Percentiles rank a stretch among this genome's conserved stretches.
Conservation (phyloP, 1,140 invertebrate species). For the Diachasma alloeum region DNA sequence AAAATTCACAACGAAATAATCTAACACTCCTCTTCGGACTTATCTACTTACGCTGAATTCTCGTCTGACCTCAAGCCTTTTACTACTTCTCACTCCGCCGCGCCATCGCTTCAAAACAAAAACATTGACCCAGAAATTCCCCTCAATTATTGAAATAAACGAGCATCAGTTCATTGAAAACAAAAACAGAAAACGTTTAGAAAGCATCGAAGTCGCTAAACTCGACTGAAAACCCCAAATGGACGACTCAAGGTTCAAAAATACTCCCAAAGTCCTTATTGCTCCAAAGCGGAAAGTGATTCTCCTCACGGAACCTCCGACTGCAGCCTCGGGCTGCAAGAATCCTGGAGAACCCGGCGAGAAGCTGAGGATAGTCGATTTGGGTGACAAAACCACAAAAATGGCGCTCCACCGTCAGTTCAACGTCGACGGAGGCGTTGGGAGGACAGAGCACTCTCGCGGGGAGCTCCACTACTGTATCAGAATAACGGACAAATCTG, state of each 20-base stretch:
- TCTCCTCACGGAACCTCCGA: neutral
- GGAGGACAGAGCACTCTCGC: neutral
- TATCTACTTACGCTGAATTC: no score
- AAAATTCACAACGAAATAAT: no score
- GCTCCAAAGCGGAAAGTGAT: neutral
- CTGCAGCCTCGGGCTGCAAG: neutral
- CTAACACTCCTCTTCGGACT: no score
- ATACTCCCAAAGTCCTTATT: neutral
- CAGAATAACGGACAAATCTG: neutral
- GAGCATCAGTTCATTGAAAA: neutral
- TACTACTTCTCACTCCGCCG: no score
- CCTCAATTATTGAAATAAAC: neutral
- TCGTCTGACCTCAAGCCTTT: no score
- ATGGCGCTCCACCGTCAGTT: constrained; percentile 35
- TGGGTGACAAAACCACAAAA: constrained; percentile 40
- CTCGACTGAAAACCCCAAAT: neutral
- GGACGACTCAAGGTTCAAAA: neutral
- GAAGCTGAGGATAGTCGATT: constrained; percentile 36
- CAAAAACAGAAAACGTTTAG: neutral
- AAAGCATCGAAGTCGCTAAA: neutral
- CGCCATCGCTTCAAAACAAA: no score
- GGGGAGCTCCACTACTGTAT: constrained; percentile 9
- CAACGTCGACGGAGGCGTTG: neutral
- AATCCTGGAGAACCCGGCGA: neutral
- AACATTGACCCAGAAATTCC: neutral